Conservation (phyloP, 2,797 vertebrate genomes). For the Meriones psammophilus region DNA sequence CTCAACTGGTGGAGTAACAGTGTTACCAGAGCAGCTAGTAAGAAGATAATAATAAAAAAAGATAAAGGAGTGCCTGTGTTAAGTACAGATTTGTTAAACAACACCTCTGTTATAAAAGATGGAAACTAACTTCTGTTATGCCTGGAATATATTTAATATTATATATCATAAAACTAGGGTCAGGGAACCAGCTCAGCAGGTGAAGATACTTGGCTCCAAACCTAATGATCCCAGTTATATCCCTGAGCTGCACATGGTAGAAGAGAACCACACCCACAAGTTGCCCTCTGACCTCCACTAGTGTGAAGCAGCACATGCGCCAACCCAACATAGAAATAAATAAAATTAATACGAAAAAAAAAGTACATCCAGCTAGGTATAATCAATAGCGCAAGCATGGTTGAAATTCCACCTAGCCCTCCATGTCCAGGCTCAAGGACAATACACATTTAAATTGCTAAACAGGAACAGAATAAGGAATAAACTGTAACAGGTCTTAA, state of each 20-base stretch:
- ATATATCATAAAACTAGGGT: not conserved
- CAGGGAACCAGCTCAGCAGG: not conserved
- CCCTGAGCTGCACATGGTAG: not conserved
- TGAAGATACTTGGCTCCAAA: not conserved
- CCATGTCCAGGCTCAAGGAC: not conserved
- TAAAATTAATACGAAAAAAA: not conserved
- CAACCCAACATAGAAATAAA: not conserved
- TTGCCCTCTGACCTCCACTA: not conserved
- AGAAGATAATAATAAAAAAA: slow-evolving; percentile 7
- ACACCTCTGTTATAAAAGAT: slow-evolving; percentile 28
- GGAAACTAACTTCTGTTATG: slow-evolving; percentile 47
- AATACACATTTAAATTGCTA: slow-evolving; percentile 28
- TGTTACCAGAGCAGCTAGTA: not conserved
- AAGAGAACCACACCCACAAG: not conserved
- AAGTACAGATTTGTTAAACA: slow-evolving; percentile 21
- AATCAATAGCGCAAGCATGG: not conserved
- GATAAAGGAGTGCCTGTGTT: not conserved
- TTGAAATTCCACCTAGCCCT: slow-evolving; percentile 9
- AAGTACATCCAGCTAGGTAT: slow-evolving; percentile 25
- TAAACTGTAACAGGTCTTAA: slow-evolving; percentile 34
- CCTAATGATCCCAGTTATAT: not conserved
- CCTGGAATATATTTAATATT: slow-evolving; percentile 11
- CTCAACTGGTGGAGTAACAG: not conserved
- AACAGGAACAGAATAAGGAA: slow-evolving; percentile 2
- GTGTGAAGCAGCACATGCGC: not conserved